Evolutionary conservation across 2,888 invertebrate genomes (phyloP).

Genomic region (Podotricha telesiphe): DNA sequence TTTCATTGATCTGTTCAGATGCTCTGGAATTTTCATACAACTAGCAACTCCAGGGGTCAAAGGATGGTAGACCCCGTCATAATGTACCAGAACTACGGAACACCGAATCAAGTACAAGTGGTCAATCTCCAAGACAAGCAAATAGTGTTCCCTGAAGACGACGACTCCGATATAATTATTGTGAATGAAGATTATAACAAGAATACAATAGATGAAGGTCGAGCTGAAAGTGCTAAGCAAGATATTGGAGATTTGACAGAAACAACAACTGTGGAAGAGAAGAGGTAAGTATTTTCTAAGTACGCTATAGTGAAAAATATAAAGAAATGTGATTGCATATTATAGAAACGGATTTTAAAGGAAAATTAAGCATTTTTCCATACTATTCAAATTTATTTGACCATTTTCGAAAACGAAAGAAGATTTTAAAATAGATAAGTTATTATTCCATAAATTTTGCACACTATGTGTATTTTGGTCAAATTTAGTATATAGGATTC

Average conservation of each 20-base stretch:
- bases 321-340: no score
- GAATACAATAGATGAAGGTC: conserved; percentile 59
- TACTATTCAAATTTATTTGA: no score
- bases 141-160: conserved; percentile 71
- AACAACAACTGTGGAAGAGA: conserved; percentile 44
- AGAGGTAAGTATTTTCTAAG: conserved; percentile 48
- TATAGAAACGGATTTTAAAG: no score
- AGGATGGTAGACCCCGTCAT: conserved; percentile 82
- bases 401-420: no score
- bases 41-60: conserved; percentile 88
- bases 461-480: no score
- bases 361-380: no score
- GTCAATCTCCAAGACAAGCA: conserved; percentile 72
- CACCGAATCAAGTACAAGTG: conserved; percentile 61
- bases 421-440: no score
- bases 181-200: conserved; percentile 72
- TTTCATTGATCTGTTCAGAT: conserved; percentile 86
- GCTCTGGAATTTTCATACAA: conserved; percentile 92
- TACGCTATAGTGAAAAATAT: no score
- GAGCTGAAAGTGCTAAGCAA: conserved; percentile 43
- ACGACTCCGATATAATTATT: conserved; percentile 76
- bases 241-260: conserved; percentile 43
- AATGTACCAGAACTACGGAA: conserved; percentile 72
- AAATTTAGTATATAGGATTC: no score
- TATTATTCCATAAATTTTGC: no score